phyloP scores from a whole-genome alignment of 1,140 invertebrate genomes.

The Caenorhabditis tropicalis region DNA sequence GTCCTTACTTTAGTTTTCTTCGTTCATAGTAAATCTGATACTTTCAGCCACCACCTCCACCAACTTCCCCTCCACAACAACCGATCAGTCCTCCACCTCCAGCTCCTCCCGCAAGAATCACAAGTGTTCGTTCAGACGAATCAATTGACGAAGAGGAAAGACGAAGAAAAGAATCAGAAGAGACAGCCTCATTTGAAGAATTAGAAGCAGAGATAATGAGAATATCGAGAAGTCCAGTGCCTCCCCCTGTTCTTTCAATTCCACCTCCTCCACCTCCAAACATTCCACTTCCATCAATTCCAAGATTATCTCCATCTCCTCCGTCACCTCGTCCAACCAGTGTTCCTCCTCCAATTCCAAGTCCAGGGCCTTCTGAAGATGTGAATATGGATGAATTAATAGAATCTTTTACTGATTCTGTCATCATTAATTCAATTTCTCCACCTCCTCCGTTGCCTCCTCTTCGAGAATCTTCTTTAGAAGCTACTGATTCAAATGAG shows the following conservation, averaged over 20 bases:
- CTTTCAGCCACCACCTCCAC: background rate
- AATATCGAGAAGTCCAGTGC: slow-evolving; percentile 22
- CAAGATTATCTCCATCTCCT: background rate
- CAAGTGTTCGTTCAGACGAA: slow-evolving; percentile 6
- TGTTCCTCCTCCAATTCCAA: slow-evolving; percentile 21
- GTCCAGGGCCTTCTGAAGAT: slow-evolving; percentile 22
- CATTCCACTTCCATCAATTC: background rate
- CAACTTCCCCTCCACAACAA: background rate
- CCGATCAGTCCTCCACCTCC: background rate
- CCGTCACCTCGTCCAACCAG: background rate
- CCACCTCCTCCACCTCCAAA: slow-evolving; percentile 14
- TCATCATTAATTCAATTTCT: background rate
- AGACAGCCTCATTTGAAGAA: slow-evolving; percentile 17
- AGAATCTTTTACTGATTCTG: slow-evolving; percentile 9
- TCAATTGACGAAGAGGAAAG: slow-evolving; percentile 32
- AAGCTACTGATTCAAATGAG: background rate
- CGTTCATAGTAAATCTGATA: background rate
- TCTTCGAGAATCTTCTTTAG: slow-evolving; percentile 22
- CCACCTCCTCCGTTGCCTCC: slow-evolving; percentile 20
- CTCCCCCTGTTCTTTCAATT: background rate
- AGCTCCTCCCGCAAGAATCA: slow-evolving; percentile 6
- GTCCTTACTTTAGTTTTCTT: background rate
- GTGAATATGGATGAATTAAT: slow-evolving; percentile 33
- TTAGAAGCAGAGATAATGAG: slow-evolving; percentile 30
- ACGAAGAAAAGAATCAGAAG: slow-evolving; percentile 12